These are phyloP conservation scores for Apogon talboti DNA, from an alignment of 2,797 vertebrate species.

Conservation along the genomic window DNA sequence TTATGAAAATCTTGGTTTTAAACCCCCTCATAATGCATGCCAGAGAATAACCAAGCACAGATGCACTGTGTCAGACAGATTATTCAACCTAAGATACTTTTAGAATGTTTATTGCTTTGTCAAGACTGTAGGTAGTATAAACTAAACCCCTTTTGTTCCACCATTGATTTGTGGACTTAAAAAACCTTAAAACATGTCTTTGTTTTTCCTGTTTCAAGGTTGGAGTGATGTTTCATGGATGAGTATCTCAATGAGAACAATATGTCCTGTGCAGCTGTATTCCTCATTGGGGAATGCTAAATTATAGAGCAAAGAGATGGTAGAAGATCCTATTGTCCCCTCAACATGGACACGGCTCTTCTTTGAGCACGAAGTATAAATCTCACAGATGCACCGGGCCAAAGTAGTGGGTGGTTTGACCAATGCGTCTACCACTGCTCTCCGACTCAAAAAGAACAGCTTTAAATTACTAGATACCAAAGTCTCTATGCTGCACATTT, in stretches of 20 bases:
- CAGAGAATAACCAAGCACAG: neutral
- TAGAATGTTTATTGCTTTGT: conserved; percentile 9
- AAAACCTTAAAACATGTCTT: conserved; percentile 38
- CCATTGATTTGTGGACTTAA: conserved; percentile 32
- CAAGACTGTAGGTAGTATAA: conserved; percentile 6
- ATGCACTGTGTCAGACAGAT: neutral
- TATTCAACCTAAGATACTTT: conserved; percentile 1
- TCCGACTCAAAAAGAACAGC: conserved; percentile 19
- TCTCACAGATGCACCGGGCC: conserved; percentile 16
- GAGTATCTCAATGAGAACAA: conserved; percentile 68
- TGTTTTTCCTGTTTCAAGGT: conserved; percentile 70
- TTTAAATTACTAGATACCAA: conserved; percentile 40
- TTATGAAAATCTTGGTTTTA: neutral
- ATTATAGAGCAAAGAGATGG: conserved; percentile 63
- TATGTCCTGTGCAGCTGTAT: conserved; percentile 53
- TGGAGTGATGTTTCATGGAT: conserved; percentile 63
- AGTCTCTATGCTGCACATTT: conserved; percentile 1
- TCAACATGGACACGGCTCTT: conserved; percentile 16
- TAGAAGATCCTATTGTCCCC: conserved; percentile 43
- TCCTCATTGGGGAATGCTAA: conserved; percentile 53
- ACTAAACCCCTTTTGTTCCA: conserved; percentile 20
- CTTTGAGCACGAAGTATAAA: conserved; percentile 32
- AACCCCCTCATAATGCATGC: too few species aligned
- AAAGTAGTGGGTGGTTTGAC: conserved; percentile 48
- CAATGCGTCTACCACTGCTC: conserved; percentile 17